Evolutionary conservation across 2,797 vertebrate genomes (phyloP), one percentile per base, ranked within the genome.

Genomic region (Merluccius polli): DNA sequence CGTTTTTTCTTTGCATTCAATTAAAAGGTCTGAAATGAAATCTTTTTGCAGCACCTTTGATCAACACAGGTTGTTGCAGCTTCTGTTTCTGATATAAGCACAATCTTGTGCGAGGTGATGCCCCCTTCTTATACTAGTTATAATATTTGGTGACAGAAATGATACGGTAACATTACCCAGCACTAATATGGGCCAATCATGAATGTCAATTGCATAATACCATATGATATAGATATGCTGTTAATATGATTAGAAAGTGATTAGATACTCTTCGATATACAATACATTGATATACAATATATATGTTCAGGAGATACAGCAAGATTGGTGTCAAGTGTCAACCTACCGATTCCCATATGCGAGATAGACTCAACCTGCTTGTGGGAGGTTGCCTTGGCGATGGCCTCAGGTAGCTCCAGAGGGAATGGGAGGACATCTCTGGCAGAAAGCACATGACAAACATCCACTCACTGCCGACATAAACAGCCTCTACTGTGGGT

Each of bases 351-450:
- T 82, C 96, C 96, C 93, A 98, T 93, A 73, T 97, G 96, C 21
- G 96, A 97, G 88, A 98, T 96, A 78, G 96, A 96, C 89, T 98
- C 96, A 0, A 98, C 92, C 80, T 96, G 92, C 83, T 98, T 97
- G 88, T 95, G 95, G 31, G 96, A 96, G 2, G 92, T 82, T 1
- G 96, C 96, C 81, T 89, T 94, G 21, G 92, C 90, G 72, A 98
- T 96, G 83, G 95, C 95, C 73, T 92, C 94, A 44, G 96, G 96
- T 72, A 98, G 94, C 85, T 94, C 94, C 82, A 98, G 90, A 2
- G 93, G 89, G 79, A 96, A 94, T 0, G 95, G 94, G 12, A 98
- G 90, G 16, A 98, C 90, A 86, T 97, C 96, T 87, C 96, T 97
- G 86, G 79, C 31, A 87, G 12, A 83, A 0, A 73, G 52, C 21